A percentile compares a stretch with the other conserved stretches of the same genome.
Evolutionary conservation across 2,797 vertebrate species (phyloP).

Genomic region (Scyliorhinus canicula): DNA sequence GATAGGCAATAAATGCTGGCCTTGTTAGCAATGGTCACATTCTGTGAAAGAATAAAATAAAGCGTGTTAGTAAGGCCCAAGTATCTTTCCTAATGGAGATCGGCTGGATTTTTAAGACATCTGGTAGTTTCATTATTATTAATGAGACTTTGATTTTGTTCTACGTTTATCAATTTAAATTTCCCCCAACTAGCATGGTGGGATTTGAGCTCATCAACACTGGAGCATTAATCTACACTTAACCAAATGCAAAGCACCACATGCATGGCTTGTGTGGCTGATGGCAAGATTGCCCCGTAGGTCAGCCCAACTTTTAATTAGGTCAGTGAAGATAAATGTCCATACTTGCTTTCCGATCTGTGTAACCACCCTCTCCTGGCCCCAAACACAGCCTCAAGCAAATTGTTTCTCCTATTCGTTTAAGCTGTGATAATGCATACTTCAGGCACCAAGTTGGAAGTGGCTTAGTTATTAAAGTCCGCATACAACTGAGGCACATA

Average conservation of each 20-base stretch:
- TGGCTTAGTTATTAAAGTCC: not conserved
- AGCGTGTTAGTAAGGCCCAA: too few relatives aligned
- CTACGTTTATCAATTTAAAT: not conserved
- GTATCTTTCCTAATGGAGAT: too few relatives aligned
- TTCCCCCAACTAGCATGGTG: not conserved
- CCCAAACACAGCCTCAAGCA: not conserved
- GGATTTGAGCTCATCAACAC: not conserved
- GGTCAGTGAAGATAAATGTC: not conserved
- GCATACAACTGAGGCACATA: not conserved
- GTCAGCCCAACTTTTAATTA: not conserved
- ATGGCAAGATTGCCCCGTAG: not conserved
- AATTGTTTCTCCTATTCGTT: not conserved
- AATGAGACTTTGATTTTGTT: not conserved
- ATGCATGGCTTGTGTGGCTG: not conserved
- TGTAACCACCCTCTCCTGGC: not conserved
- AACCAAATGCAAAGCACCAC: not conserved
- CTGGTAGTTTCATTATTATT: not conserved
- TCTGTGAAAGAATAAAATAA: not conserved
- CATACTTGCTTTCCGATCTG: not conserved
- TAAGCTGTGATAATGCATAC: too few relatives aligned
- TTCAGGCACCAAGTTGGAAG: not conserved
- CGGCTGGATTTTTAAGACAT: not conserved
- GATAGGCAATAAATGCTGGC: not conserved
- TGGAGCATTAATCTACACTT: not conserved
- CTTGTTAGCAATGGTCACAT: not conserved